Evolutionary conservation across 2,797 vertebrate genomes (phyloP).

Genomic region (Poeciliopsis paucimaculata): DNA sequence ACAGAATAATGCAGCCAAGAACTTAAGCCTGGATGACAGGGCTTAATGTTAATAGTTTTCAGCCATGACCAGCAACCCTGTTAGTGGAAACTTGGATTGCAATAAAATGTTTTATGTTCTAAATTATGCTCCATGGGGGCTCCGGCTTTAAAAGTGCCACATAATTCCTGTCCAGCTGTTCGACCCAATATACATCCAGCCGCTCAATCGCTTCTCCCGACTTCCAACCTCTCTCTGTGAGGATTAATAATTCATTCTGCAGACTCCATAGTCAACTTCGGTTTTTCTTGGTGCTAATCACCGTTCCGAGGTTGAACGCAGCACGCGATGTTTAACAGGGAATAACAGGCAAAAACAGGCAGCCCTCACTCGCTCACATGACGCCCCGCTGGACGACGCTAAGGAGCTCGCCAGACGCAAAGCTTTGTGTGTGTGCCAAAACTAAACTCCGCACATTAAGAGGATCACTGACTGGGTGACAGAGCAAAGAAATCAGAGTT

Average conservation of each 20-base stretch:
- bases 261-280: constrained; percentile 49
- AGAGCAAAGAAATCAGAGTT: constrained; percentile 72
- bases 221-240: constrained; percentile 53
- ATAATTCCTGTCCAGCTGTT: constrained; percentile 73
- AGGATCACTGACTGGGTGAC: constrained; percentile 77
- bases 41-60: constrained; percentile 47
- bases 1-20: constrained; percentile 9
- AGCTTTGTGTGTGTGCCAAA: constrained; percentile 76
- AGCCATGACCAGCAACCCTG: constrained; percentile 35
- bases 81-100: constrained; percentile 57
- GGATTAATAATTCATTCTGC: constrained; percentile 67
- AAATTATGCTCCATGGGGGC: constrained; percentile 71
- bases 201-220: constrained; percentile 44
- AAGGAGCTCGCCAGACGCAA: constrained; percentile 72
- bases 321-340: constrained; percentile 61
- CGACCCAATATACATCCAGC: constrained; percentile 55
- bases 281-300: constrained; percentile 61
- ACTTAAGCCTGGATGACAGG: constrained; percentile 37
- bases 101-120: constrained; percentile 62
- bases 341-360: constrained; percentile 67
- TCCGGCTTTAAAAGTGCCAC: constrained; percentile 58
- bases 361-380: constrained; percentile 73
- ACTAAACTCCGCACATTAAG: constrained; percentile 78
- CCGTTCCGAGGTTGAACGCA: constrained; percentile 51
- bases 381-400: constrained; percentile 60